phyloP scores from a whole-genome alignment of 2,113 vertebrate species.

The Actinemys pallida region DNA sequence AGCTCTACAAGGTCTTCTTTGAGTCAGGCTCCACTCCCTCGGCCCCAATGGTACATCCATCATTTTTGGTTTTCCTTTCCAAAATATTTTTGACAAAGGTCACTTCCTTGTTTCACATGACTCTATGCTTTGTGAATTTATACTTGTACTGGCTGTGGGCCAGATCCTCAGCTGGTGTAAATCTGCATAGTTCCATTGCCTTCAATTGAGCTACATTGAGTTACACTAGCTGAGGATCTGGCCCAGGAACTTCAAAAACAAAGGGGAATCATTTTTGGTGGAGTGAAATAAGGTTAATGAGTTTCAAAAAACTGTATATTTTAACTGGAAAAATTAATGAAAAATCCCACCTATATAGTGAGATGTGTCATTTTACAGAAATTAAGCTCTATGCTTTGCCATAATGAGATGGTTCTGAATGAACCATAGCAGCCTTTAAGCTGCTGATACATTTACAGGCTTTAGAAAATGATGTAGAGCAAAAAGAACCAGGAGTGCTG shows the following conservation, averaged over 20 bases:
- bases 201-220: constrained; percentile 19
- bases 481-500: neutral
- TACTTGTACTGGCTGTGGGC: constrained; percentile 31
- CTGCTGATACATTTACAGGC: neutral
- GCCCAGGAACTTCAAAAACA: neutral
- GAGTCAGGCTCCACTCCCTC: constrained; percentile 61
- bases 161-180: constrained; percentile 56
- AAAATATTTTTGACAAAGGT: constrained; percentile 76
- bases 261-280: neutral
- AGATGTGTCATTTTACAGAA: neutral
- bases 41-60: constrained; percentile 71
- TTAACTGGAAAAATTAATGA: neutral
- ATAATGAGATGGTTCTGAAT: neutral
- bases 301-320: neutral
- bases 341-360: neutral
- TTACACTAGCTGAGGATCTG: neutral
- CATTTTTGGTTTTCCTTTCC: constrained; percentile 75
- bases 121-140: constrained; percentile 68
- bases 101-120: constrained; percentile 75
- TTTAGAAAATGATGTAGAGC: neutral
- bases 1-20: constrained; percentile 72
- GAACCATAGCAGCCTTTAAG: neutral
- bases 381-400: neutral
- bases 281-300: neutral
- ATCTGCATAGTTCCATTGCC: constrained; percentile 54